Percentiles rank a stretch among this genome's conserved stretches.
phyloP scores from a whole-genome alignment of 2,888 invertebrate species.

The Phyllotreta striolata region DNA sequence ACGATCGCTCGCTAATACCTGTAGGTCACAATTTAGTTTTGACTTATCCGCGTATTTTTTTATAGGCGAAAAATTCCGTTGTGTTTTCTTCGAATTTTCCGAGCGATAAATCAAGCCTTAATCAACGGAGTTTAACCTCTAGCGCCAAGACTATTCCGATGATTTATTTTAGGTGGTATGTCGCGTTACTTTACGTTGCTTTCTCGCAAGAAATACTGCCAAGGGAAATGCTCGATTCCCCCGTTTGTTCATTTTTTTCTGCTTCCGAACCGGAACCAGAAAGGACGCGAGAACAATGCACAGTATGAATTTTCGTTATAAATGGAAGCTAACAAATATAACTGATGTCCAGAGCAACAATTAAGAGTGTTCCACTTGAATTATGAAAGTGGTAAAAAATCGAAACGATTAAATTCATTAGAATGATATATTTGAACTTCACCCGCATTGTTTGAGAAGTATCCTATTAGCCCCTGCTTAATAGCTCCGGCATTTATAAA shows the following conservation, averaged over 20 bases:
- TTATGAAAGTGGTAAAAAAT: not conserved
- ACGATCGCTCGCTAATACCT: too few relatives aligned
- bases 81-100: too few relatives aligned
- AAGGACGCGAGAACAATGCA: constrained; percentile 8
- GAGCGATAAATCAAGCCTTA: too few relatives aligned
- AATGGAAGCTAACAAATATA: constrained; percentile 5
- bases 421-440: too few relatives aligned
- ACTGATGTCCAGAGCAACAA: not conserved
- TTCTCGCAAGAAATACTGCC: constrained; percentile 6
- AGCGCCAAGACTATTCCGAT: not conserved
- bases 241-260: not conserved
- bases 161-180: constrained; percentile 10
- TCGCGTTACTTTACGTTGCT: constrained; percentile 2
- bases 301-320: constrained; percentile 6
- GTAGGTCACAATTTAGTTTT: too few relatives aligned
- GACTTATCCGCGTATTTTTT: too few relatives aligned
- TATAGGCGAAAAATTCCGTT: too few relatives aligned
- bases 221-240: constrained; percentile 6
- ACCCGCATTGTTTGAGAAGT: too few relatives aligned
- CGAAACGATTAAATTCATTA: too few relatives aligned
- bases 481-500: too few relatives aligned
- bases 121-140: constrained; percentile 1
- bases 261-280: not conserved
- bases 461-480: too few relatives aligned
- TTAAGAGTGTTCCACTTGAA: not conserved